Conservation (phyloP, 2,113 vertebrate genomes). For the Heliornis fulica region DNA sequence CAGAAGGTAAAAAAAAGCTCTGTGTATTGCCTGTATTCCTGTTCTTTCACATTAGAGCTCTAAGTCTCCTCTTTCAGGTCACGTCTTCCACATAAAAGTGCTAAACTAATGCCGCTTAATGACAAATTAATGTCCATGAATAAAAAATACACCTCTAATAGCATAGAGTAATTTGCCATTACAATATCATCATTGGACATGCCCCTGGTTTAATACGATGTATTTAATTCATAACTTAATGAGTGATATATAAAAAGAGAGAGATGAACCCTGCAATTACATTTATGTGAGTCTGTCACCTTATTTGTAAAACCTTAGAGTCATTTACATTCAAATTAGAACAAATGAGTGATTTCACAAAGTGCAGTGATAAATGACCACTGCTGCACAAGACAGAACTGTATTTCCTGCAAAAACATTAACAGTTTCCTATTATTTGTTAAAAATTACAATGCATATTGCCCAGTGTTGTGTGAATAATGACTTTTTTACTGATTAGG, state of each 20-base stretch:
- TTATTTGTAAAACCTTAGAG: constrained; percentile 91
- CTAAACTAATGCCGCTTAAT: constrained; percentile 88
- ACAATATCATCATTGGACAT: constrained; percentile 92
- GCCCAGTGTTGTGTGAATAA: constrained; percentile 85
- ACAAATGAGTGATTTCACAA: constrained; percentile 90
- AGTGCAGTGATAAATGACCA: constrained; percentile 85
- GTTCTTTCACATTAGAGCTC: constrained; percentile 63
- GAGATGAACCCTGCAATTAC: constrained; percentile 89
- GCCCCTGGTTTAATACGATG: constrained; percentile 90
- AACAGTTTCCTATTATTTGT: constrained; percentile 84
- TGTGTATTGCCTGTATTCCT: constrained; percentile 34
- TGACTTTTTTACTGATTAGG: constrained; percentile 85
- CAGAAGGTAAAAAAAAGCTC: neutral
- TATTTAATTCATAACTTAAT: constrained; percentile 92
- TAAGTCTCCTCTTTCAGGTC: constrained; percentile 82
- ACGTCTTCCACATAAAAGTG: constrained; percentile 86
- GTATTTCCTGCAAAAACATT: constrained; percentile 82
- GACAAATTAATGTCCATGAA: constrained; percentile 91
- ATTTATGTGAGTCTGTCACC: constrained; percentile 90
- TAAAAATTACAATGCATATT: constrained; percentile 85
- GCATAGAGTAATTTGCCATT: constrained; percentile 89
- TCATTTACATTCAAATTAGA: constrained; percentile 91
- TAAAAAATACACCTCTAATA: constrained; percentile 90
- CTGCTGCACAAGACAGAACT: constrained; percentile 75
- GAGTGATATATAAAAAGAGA: constrained; percentile 89